Evolutionary conservation across 2,797 vertebrate genomes (phyloP).

Genomic region (Aulostomus chinensis): DNA sequence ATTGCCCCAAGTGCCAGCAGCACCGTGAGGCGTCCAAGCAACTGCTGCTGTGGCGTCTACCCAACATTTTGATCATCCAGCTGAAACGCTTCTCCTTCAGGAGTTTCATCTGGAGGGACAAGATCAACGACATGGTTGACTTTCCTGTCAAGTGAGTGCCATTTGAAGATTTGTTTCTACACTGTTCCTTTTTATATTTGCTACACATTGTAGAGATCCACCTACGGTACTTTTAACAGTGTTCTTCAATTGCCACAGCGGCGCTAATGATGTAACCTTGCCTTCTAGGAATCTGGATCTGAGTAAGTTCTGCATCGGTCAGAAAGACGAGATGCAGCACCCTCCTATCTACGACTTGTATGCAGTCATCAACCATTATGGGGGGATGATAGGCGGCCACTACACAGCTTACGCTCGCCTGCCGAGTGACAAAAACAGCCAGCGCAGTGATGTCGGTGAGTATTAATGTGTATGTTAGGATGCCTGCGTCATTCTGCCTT

Average conservation of each 20-base stretch:
- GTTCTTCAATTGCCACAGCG: too few species aligned
- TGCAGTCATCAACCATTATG: conserved; percentile 98
- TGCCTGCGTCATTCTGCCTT: too few species aligned
- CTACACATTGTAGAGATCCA: too few species aligned
- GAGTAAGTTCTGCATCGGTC: conserved; percentile 97
- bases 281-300: conserved; percentile 91
- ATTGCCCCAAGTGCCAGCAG: conserved; percentile 98
- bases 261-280: too few species aligned
- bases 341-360: conserved; percentile 96
- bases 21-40: conserved; percentile 98
- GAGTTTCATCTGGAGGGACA: conserved; percentile 99
- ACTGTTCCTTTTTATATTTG: too few species aligned
- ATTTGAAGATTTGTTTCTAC: neutral
- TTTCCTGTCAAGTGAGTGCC: conserved; percentile 91
- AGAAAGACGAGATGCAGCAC: conserved; percentile 95
- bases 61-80: conserved; percentile 97
- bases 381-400: conserved; percentile 98
- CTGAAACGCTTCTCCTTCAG: conserved; percentile 99
- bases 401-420: conserved; percentile 95
- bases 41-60: conserved; percentile 94
- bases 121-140: conserved; percentile 99
- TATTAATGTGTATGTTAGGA: too few species aligned
- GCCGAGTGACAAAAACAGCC: conserved; percentile 96
- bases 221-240: neutral
- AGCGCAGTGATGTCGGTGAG: conserved; percentile 97